A percentile compares a stretch with the other conserved stretches of the same genome.
phyloP scores from a whole-genome alignment of 2,888 invertebrate genomes.

The Hecatera dysodea region DNA sequence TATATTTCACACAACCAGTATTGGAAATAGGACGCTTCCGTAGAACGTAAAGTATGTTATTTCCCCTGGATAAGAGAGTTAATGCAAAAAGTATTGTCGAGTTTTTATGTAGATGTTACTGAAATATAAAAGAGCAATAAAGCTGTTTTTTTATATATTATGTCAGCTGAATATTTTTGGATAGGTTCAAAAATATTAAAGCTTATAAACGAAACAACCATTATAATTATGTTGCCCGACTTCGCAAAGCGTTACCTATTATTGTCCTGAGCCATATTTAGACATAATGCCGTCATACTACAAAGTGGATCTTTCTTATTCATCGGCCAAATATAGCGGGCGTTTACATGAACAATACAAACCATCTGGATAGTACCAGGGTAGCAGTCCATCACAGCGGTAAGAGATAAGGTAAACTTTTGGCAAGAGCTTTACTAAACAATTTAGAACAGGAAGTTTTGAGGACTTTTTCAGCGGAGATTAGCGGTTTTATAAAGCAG shows the following conservation, averaged over 20 bases:
- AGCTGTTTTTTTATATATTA: background rate
- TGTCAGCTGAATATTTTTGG: background rate
- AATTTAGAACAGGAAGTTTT: constrained; percentile 23
- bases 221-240: constrained; percentile 21
- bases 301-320: constrained; percentile 13
- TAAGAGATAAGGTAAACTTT: constrained; percentile 33
- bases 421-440: constrained; percentile 12
- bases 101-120: background rate
- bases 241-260: constrained; percentile 37
- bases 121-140: background rate
- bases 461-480: constrained; percentile 7
- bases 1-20: constrained; percentile 29
- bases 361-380: constrained; percentile 12
- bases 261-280: constrained; percentile 52
- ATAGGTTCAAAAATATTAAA: constrained; percentile 19
- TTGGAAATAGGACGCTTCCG: constrained; percentile 53
- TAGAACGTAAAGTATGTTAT: constrained; percentile 43
- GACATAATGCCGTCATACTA: constrained; percentile 40
- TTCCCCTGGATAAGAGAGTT: constrained; percentile 52
- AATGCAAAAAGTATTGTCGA: constrained; percentile 34
- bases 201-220: constrained; percentile 17
- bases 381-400: constrained; percentile 3
- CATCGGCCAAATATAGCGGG: constrained; percentile 21
- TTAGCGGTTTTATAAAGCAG: constrained; percentile 15
- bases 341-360: constrained; percentile 11